Evolutionary conservation across 2,797 vertebrate species (phyloP).

Genomic region (Neosalanx taihuensis): DNA sequence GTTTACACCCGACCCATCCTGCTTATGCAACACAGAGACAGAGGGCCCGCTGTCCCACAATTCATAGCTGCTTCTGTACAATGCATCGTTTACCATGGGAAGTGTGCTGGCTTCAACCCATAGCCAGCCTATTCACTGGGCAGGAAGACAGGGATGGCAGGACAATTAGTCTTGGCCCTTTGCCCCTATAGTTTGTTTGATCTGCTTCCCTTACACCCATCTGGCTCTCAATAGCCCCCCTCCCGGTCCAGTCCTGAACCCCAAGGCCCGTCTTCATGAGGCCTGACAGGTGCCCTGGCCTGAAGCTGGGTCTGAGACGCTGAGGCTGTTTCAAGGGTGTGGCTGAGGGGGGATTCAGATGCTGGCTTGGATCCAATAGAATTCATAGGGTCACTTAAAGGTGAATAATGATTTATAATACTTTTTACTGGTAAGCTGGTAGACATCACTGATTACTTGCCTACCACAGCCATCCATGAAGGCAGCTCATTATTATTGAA

Average conservation of each 20-base stretch:
- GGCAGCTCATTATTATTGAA: no score
- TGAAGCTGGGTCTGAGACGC: neutral
- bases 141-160: slow-evolving; percentile 55
- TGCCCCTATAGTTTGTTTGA: slow-evolving; percentile 10
- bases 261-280: slow-evolving; percentile 22
- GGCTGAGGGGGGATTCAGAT: no score
- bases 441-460: no score
- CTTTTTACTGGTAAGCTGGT: no score
- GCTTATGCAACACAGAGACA: slow-evolving; percentile 53
- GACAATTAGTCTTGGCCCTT: slow-evolving; percentile 51
- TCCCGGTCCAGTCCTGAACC: slow-evolving; percentile 35
- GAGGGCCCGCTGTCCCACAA: slow-evolving; percentile 49
- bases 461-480: no score
- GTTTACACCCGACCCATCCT: slow-evolving; percentile 44
- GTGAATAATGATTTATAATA: no score
- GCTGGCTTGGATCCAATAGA: no score
- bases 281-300: slow-evolving; percentile 16
- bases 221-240: neutral
- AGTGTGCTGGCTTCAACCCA: slow-evolving; percentile 39
- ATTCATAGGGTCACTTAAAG: no score
- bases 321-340: no score
- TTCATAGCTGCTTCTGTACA: slow-evolving; percentile 38
- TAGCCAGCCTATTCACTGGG: slow-evolving; percentile 56
- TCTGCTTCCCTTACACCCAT: neutral
- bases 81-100: slow-evolving; percentile 45